Base-by-base conservation (phyloP, 2,888 invertebrate genomes). In the Eucera pruinosa region DNA sequence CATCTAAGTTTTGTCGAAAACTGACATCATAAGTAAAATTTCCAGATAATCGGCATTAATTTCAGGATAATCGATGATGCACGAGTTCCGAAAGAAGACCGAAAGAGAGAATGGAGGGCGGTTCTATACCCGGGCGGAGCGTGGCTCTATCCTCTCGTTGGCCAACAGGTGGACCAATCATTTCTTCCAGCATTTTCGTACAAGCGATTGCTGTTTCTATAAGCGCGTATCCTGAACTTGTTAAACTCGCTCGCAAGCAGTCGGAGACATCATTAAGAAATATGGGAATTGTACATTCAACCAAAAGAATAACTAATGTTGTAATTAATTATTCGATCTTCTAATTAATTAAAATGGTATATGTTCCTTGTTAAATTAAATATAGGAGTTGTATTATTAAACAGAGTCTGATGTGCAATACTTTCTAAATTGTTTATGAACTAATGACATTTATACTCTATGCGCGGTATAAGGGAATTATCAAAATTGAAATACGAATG, bases 131-230 rank as follows among this genome's bases (percentile, higher is more conserved):
- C 81, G 69, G 84, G 84, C 84, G 84, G 84, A 75, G 84, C 82
- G n/a, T 68, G 18, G 4, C 2, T 60, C 43, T 57, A 48, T 58
- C 68, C 18, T 71, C 69, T 57, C 70, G 83, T 85, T 85, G 85
- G 85, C 50, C 67, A 73, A 82, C 73, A 84, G 67, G 66, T 65
- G 76, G 79, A 79, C 85, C 85, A 85, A 85, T 85, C 80, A 72
- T 61, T 72, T 62, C 62, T 6, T 64, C 45, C 7, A 23, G 65
- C 71, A 77, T 80, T 69, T 72, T 66, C 72, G 15, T 71, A 23
- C 27, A 27, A 25, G n/a, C n/a, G n/a, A n/a, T n/a, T n/a, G n/a
- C n/a, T n/a, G n/a, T n/a, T n/a, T 41, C 27, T 30, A 23, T 20
- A 20, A 39, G 25, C 36, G 20, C 20, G 45, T 41, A 18, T 20